Base-by-base conservation (phyloP, 2,113 vertebrate genomes). In the Romanogobio albipinnatus region DNA sequence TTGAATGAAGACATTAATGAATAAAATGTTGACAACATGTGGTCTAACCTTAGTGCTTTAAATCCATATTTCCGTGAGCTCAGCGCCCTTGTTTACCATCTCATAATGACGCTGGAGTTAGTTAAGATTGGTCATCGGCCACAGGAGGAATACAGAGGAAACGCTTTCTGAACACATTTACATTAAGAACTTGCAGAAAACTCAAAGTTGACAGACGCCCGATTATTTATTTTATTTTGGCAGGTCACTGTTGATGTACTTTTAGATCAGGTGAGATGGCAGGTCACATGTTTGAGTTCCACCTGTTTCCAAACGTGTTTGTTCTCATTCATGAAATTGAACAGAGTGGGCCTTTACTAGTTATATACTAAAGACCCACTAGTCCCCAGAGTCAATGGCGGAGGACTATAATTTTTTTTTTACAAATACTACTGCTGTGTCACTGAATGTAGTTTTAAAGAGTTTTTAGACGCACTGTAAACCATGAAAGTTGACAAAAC, bases 51-150 rank as follows among this genome's bases (percentile, higher is more conserved):
- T 53, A 76, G 49, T 59, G 15, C 10, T 56, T 8, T 26, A 43
- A 9, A 24, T 56, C 7, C 66, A 51, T 81, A 15, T 82, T 85
- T 82, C 78, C 83, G 62, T 45, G n/a, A 36, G 51, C 62, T 62
- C 61, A 61, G n/a, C 66, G 36, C 82, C 76, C 19, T 29, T 85
- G 73, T 87, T 77, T 85, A 82, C n/a, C 10, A 3, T 53, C 22
- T 73, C 68, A 59, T 62, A 74, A 82, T 68, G 74, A 47, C 11
- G 9, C 1, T 4, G 47, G 70, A 47, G 5, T n/a, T 53, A 17
- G n/a, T 77, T 66, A 11, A 51, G 15, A 17, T 79, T 24, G n/a
- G 9, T 70, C 79, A 70, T 45, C 39, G 39, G 49, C 33, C n/a
- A 36, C 36, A 76, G 24, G 53, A 64, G n/a, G 43, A 24, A 80